A percentile compares a stretch with the other conserved stretches of the same genome.
phyloP scores from a whole-genome alignment of 1,140 invertebrate species.

The Procambarus virginalis region DNA sequence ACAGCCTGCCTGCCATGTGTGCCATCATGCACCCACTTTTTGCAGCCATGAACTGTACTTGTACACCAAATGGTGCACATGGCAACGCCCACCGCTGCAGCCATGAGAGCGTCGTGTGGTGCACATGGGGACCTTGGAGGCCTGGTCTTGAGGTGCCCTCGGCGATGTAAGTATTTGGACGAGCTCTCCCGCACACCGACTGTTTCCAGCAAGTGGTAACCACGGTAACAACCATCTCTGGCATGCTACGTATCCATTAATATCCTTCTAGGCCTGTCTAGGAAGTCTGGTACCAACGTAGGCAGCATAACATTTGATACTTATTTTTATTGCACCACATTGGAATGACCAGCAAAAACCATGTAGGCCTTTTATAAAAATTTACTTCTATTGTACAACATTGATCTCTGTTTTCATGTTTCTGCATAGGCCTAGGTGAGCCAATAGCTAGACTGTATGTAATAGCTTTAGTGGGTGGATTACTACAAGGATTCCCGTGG shows the following conservation, averaged over 20 bases:
- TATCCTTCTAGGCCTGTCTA: constrained; percentile 64
- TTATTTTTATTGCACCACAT: constrained; percentile 53
- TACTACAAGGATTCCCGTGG: constrained; percentile 56
- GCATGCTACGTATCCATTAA: constrained; percentile 63
- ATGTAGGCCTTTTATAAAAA: constrained; percentile 64
- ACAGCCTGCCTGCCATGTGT: constrained; percentile 37
- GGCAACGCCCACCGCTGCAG: constrained; percentile 31
- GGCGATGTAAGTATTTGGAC: constrained; percentile 38
- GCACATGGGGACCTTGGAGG: constrained; percentile 51
- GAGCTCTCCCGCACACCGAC: constrained; percentile 27
- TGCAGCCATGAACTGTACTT: constrained; percentile 16
- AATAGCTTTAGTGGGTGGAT: constrained; percentile 64
- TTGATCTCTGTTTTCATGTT: constrained; percentile 63
- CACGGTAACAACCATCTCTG: constrained; percentile 53
- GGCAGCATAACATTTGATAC: constrained; percentile 61
- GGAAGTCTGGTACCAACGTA: constrained; percentile 60
- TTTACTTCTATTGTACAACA: constrained; percentile 55
- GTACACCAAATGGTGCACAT: constrained; percentile 42
- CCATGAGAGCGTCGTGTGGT: constrained; percentile 29
- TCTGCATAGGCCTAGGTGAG: constrained; percentile 61
- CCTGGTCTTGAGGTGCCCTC: constrained; percentile 47
- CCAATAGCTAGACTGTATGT: constrained; percentile 63
- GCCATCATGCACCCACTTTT: constrained; percentile 21
- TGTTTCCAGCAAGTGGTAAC: constrained; percentile 41
- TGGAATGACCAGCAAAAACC: constrained; percentile 62